Evolutionary conservation across 2,888 invertebrate genomes (phyloP).

Genomic region (Cephus pulcher): DNA sequence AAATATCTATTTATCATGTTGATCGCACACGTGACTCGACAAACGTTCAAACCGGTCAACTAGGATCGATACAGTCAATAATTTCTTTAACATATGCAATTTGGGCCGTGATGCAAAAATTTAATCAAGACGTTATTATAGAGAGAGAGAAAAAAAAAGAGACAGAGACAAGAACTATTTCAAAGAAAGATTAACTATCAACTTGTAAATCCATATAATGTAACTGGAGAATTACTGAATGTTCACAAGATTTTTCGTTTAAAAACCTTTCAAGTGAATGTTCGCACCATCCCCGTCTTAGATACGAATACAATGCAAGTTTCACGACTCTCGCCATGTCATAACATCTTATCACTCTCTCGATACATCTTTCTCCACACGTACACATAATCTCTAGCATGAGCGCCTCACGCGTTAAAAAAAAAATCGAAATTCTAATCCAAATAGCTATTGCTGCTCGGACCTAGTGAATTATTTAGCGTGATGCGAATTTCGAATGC

Average conservation of each 20-base stretch:
- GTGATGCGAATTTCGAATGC: not conserved
- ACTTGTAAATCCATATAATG: slow-evolving; percentile 49
- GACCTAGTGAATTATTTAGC: not conserved
- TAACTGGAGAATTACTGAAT: slow-evolving; percentile 31
- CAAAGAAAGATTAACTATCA: not conserved
- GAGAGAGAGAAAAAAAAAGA: not conserved
- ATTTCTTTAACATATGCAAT: not conserved
- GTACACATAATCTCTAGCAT: slow-evolving; percentile 24
- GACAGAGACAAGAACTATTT: not conserved
- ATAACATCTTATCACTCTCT: slow-evolving; percentile 39
- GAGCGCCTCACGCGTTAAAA: slow-evolving; percentile 11
- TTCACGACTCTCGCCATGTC: slow-evolving; percentile 23
- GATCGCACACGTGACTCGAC: not conserved
- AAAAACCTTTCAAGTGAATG: slow-evolving; percentile 34
- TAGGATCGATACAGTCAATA: not conserved
- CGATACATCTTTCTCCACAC: slow-evolving; percentile 22
- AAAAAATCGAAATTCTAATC: not conserved
- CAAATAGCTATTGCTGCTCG: not conserved
- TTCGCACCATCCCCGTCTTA: slow-evolving; percentile 48
- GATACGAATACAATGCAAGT: slow-evolving; percentile 56
- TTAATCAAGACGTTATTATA: not conserved
- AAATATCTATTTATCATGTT: not conserved
- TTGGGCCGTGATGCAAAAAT: not conserved
- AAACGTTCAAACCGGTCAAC: not conserved
- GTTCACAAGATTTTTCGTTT: slow-evolving; percentile 34